Base-by-base conservation (phyloP, 1,140 invertebrate genomes). In the Drosophila kikkawai region DNA sequence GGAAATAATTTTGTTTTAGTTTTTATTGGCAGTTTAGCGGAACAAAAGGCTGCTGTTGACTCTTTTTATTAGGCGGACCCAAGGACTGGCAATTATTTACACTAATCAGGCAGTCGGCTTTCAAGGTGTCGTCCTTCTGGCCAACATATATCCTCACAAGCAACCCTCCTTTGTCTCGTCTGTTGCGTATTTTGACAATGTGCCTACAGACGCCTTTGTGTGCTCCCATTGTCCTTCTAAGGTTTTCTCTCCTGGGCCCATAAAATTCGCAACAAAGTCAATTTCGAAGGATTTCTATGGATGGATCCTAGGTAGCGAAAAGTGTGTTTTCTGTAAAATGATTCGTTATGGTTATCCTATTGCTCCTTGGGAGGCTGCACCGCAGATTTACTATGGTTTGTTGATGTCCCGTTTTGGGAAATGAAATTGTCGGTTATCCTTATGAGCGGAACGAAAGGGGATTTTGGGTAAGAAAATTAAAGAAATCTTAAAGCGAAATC, bases 251-350 rank as follows among this genome's bases (percentile, higher is more conserved):
- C 51, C 76, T 64, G 75, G 70, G 81, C 65, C 85, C 71, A 90
- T 90, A 90, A 90, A 90, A 91, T 85, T 90, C 80, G 85, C 85
- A 90, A 90, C 85, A 90, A 90, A 82, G 86, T 90, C 79, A 85
- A 90, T 90, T 90, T 70, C 8, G 50, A 48, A 55, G 53, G 29
- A 34, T 56, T 59, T 82, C 56, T 9, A 5, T 41, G 15, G 36
- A 39, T 53, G 69, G 58, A 17, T 71, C 53, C 48, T 44, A 67
- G 55, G 22, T 74, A 39, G 45, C 45, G 15, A 39, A 51, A 17
- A 34, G 39, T 51, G n/a, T 64, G 37, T 75, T 75, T 77, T 67
- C 53, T 50, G 56, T 55, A 56, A 77, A 68, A 42, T 44, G 47
- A 77, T 77, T 77, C 65, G 75, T 26, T 77, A 48, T 77, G 75